Evolutionary conservation across 2,888 invertebrate genomes (phyloP), one percentile per base, ranked within the genome.

Genomic region (Lasioglossum leucozonium): DNA sequence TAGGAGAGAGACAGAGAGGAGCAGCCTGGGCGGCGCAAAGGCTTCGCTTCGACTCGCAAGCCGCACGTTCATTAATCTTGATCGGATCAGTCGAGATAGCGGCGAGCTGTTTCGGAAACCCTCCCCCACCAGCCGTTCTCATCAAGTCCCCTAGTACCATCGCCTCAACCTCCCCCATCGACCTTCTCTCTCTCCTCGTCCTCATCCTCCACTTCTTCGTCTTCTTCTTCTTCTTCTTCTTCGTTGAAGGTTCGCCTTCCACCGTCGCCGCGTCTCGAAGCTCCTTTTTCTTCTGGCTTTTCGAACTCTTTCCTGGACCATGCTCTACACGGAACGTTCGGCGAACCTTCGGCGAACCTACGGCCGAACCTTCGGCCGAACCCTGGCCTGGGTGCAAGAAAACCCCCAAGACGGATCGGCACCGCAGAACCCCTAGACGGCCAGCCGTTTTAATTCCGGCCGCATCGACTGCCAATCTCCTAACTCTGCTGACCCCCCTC

Each of bases 31-130:
- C 91, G 92, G 92, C 90, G 93, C 91, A 92, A 93, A 93, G 93
- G 88, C 92, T 93, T 93, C 94, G 88, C 92, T 93, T 93, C 94
- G 94, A 94, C 95, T 93, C 95, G 95, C 96, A 96, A 96, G 96
- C 96, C 96, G 95, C 95, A 95, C 93, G 95, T 96, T 96, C 96
- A 96, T 96, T 96, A 95, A 95, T 95, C 94, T 94, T 95, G 93
- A 94, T 95, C 94, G 93, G 94, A 94, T 95, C 95, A 94, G 95
- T 94, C 93, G 94, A 94, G 93, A 94, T 93, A 94, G 93, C 94
- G 93, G 94, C 94, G 94, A 95, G 93, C 94, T 94, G 94, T 94
- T 94, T 95, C 94, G 94, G 94, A 94, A 95, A 95, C 94, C 94
- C 92, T 92, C 92, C 90, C 92, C 91, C 92, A 91, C 88, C 92